Base-by-base conservation (phyloP, 1,140 invertebrate species). In the Drosophila sp. region DNA sequence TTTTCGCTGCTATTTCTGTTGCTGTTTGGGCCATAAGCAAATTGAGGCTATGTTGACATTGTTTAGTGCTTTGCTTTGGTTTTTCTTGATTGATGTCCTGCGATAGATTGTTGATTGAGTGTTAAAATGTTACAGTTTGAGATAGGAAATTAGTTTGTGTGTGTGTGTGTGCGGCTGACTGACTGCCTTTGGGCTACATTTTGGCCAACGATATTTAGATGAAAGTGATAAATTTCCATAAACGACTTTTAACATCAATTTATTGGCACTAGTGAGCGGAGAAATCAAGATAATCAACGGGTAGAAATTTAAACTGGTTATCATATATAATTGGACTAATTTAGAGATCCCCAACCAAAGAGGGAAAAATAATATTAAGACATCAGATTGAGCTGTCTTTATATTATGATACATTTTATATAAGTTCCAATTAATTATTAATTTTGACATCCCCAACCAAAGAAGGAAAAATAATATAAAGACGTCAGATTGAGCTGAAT, bases 31-130 rank as follows among this genome's bases (percentile, higher is more conserved):
- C 50, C 68, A 76, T 67, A 73, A 70, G 70, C 71, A 78, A 78
- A 82, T 82, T 70, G 79, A 82, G 79, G 79, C 68, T 82, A 74
- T 82, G 79, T 82, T 82, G 74, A 82, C 64, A 74, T 73, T 67
- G 79, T 68, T 82, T 82, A 81, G 76, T 76, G 76, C 76, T 76
- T 69, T 76, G 61, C 78, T 70, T 61, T 70, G 70, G 80, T 81
- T 80, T 17, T 72, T 76, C 69, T 69, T 74, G 79, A 82, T 82
- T 77, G 79, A 82, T 78, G 74, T 70, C 70, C 64, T 33, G 32
- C 66, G 60, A 82, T 81, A 66, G 72, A 72, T 76, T 80, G 75
- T 70, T 74, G 72, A 72, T 76, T 80, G 68, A 68, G 78, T 68
- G 76, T 72, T 75, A 57, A 79, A 67, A 50, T 79, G 76, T 60